Base-by-base conservation (phyloP, 2,113 vertebrate species). In the Salvelinus fontinalis region DNA sequence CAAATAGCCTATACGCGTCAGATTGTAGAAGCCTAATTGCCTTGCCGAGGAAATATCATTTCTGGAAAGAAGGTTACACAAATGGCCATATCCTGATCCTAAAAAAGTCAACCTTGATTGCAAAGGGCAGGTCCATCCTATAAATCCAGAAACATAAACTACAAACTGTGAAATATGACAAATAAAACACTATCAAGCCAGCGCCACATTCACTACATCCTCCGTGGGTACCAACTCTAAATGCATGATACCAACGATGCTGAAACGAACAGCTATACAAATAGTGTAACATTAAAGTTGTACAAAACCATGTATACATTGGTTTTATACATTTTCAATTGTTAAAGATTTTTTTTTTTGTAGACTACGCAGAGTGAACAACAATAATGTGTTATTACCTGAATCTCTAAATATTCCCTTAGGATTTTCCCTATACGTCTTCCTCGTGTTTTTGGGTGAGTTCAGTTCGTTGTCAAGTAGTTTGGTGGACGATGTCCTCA, bases 401-500 rank as follows among this genome's bases (percentile, higher is more conserved):
- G 80, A 8, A 71, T 70, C 75, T 67, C 73, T 77, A 71, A 78
- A 79, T 75, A 66, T 83, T 20, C 76, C 81, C 81, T 73, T 22
- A 69, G 70, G 20, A 51, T 54, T 2, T 13, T 71, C 76, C 60
- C 59, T 76, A 67, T 16, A 81, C 73, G 80, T 83, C 87, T 86
- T 86, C 66, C 27, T 13, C 44, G 80, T 67, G 76, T 60, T 83
- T 87, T 26, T 18, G n/a, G 80, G 14, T 27, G 79, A 91, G 83
- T 89, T 90, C 74, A 60, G 82, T n/a, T 85, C 73, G 77, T 71
- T 82, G 81, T 77, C 81, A 90, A 82, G 81, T 76, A 89, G 83
- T 90, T 91, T 84, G 71, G 54, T 77, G 76, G 75, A 81, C 80
- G 79, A 90, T 76, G 89, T 91, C 85, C 91, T 54, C 88, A 86